Conservation (phyloP, 2,797 vertebrate species). For the Echeneis naucrates region DNA sequence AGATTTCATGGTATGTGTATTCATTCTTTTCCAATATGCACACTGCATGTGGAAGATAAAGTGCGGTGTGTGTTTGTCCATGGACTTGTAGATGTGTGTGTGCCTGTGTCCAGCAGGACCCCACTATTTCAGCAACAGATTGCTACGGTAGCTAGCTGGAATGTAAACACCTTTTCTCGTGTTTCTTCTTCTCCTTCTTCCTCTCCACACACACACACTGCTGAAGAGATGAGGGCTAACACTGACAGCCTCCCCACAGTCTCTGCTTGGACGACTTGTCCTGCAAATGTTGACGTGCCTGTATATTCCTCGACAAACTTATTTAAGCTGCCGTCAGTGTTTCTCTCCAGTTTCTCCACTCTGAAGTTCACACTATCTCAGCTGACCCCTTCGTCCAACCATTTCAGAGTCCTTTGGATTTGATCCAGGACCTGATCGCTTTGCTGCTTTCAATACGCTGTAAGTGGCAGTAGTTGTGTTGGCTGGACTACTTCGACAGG, state of each 20-base stretch:
- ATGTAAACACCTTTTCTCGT: slow-evolving; percentile 70
- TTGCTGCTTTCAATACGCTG: not conserved
- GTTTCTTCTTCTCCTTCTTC: not conserved
- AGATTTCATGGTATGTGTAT: not conserved
- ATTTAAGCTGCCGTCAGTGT: slow-evolving; percentile 9
- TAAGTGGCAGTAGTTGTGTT: not conserved
- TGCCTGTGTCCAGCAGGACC: not conserved
- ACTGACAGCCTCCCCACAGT: not conserved
- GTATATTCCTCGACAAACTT: not conserved
- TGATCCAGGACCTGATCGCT: not conserved
- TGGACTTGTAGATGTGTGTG: not conserved
- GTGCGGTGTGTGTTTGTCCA: not conserved
- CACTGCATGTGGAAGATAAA: not conserved
- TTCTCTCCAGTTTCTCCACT: not conserved
- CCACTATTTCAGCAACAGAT: slow-evolving; percentile 34
- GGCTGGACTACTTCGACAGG: not conserved
- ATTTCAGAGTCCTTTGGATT: not conserved
- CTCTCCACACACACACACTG: not conserved
- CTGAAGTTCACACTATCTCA: not conserved
- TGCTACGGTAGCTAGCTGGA: slow-evolving; percentile 54
- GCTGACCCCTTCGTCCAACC: not conserved
- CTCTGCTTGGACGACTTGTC: not conserved
- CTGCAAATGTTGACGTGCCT: not conserved
- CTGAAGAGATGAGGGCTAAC: not conserved
- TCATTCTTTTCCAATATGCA: not conserved